These are phyloP conservation scores for Parnassius orleans DNA, from an alignment of 2,888 invertebrate genomes.

Conservation along the genomic window DNA sequence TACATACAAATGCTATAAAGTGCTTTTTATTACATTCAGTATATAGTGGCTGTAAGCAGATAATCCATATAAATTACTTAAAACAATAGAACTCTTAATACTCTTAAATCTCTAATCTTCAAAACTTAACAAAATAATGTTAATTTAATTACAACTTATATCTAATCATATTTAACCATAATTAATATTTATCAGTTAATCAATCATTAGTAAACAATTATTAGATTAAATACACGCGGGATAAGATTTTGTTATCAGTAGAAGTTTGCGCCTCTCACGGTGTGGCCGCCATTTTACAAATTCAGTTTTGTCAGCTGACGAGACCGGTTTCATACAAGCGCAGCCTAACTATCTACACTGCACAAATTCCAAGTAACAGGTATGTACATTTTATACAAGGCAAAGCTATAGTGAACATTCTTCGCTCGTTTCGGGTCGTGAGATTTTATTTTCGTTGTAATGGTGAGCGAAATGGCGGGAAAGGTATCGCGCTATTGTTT, in stretches of 20 bases:
- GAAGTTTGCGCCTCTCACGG: slow-evolving; percentile 34
- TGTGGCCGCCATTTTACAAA: slow-evolving; percentile 49
- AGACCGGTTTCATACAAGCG: slow-evolving; percentile 56
- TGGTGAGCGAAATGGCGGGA: slow-evolving; percentile 39
- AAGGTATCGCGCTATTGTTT: slow-evolving; percentile 36
- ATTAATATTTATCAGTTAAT: slow-evolving; percentile 22
- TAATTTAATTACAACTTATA: slow-evolving; percentile 6
- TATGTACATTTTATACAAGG: slow-evolving; percentile 43
- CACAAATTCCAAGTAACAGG: slow-evolving; percentile 67
- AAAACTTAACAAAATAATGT: slow-evolving; percentile 6
- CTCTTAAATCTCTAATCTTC: slow-evolving; percentile 5
- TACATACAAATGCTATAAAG: not conserved
- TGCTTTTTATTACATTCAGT: not conserved
- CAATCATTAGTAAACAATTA: slow-evolving; percentile 30
- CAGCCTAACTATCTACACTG: slow-evolving; percentile 41
- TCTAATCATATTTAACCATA: slow-evolving; percentile 5
- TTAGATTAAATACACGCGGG: slow-evolving; percentile 31
- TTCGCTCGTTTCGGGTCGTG: slow-evolving; percentile 40
- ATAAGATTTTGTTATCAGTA: slow-evolving; percentile 52
- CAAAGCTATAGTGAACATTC: slow-evolving; percentile 52
- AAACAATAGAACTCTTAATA: slow-evolving; percentile 14
- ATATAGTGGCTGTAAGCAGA: slow-evolving; percentile 9
- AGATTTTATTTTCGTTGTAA: slow-evolving; percentile 49
- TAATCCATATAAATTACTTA: slow-evolving; percentile 9
- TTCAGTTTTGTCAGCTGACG: slow-evolving; percentile 65